phyloP scores from a whole-genome alignment of 2,113 vertebrate genomes.

The Electrona antarctica region DNA sequence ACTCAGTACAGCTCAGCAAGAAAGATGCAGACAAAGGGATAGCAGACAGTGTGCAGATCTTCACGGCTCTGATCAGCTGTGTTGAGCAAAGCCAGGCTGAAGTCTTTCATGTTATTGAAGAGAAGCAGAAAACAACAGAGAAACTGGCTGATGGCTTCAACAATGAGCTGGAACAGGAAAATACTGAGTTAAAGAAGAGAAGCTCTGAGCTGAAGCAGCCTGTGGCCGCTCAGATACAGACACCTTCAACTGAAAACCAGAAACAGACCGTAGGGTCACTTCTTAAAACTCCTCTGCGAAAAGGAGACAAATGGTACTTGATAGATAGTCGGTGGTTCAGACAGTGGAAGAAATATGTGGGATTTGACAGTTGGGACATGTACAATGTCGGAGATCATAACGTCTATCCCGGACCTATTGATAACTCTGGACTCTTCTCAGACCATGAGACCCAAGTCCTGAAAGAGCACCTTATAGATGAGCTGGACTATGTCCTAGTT shows the following conservation, averaged over 20 bases:
- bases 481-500: no score
- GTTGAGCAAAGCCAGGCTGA: background rate
- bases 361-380: constrained; percentile 86
- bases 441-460: constrained; percentile 73
- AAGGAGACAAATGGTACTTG: constrained; percentile 85
- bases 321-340: constrained; percentile 89
- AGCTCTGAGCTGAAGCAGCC: constrained; percentile 35
- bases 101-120: background rate
- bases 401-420: constrained; percentile 91
- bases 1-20: background rate
- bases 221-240: constrained; percentile 72
- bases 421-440: constrained; percentile 93
- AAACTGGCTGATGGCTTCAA: no score
- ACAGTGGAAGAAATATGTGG: no score
- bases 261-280: constrained; percentile 80
- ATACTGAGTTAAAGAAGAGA: no score
- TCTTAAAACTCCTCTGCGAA: constrained; percentile 78
- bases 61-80: background rate
- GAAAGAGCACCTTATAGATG: no score
- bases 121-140: no score
- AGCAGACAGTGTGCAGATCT: background rate
- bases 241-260: constrained; percentile 78
- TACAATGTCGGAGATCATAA: constrained; percentile 88
- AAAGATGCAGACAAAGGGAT: no score
- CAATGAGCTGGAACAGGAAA: background rate